Evolutionary conservation across 1,140 invertebrate genomes (phyloP).

Genomic region (Drosophila grimshawi): DNA sequence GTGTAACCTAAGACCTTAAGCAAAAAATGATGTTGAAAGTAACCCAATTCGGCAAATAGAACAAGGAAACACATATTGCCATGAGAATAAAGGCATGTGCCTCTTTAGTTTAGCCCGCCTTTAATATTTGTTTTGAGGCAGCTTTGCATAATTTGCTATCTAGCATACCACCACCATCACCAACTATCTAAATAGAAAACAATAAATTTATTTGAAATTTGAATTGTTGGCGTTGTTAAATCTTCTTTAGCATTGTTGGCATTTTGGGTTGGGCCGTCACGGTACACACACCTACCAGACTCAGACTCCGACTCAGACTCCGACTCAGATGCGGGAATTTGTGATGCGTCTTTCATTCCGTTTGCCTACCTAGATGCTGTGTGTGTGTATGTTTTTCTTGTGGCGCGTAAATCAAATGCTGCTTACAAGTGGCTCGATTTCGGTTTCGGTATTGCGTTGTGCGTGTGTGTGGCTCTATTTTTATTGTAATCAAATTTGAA

Average conservation of each 20-base stretch:
- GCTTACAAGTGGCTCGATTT: constrained; percentile 62
- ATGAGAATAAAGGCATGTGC: constrained; percentile 20
- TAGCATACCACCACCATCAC: background rate
- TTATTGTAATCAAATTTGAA: constrained; percentile 80
- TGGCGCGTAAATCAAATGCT: constrained; percentile 61
- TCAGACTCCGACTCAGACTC: constrained; percentile 1
- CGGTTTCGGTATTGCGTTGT: background rate
- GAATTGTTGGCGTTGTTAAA: constrained; percentile 32
- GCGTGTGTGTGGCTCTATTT: constrained; percentile 63
- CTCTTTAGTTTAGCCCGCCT: constrained; percentile 39
- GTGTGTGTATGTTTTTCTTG: constrained; percentile 25
- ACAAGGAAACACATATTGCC: constrained; percentile 34
- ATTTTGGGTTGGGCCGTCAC: constrained; percentile 61
- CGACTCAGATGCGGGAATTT: constrained; percentile 8
- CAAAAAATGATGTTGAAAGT: constrained; percentile 65
- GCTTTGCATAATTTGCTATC: constrained; percentile 66
- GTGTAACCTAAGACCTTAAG: constrained; percentile 68
- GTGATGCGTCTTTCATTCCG: constrained; percentile 11
- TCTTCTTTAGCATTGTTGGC: constrained; percentile 41
- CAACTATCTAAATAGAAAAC: constrained; percentile 71
- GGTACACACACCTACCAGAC: constrained; percentile 24
- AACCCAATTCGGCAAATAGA: constrained; percentile 66
- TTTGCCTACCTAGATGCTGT: constrained; percentile 27
- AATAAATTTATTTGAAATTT: constrained; percentile 67
- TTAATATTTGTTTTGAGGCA: constrained; percentile 42